phyloP scores from a whole-genome alignment of 2,113 vertebrate species.

The Abramis brama region DNA sequence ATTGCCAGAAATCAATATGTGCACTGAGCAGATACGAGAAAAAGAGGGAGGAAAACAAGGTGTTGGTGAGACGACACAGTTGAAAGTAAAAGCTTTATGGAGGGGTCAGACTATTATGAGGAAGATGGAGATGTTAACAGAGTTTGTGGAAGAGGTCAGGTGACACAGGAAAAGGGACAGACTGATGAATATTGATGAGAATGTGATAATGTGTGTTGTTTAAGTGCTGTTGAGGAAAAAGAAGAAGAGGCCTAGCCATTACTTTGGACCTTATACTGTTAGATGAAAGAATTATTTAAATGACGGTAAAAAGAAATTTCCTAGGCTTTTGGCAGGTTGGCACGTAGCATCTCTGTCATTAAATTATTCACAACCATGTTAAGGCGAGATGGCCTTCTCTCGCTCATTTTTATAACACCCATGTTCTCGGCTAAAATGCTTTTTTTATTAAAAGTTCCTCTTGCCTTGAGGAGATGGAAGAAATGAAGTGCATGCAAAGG shows the following conservation, averaged over 20 bases:
- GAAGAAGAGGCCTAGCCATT: slow-evolving; percentile 45
- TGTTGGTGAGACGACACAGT: slow-evolving; percentile 16
- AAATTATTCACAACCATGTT: slow-evolving; percentile 68
- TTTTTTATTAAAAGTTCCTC: slow-evolving; percentile 67
- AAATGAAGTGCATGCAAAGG: slow-evolving; percentile 69
- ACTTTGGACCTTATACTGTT: slow-evolving; percentile 40
- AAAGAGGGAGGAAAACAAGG: slow-evolving; percentile 6
- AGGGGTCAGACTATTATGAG: neutral
- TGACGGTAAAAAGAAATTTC: slow-evolving; percentile 42
- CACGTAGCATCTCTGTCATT: slow-evolving; percentile 57
- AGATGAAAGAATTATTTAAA: slow-evolving; percentile 45
- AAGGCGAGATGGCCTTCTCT: slow-evolving; percentile 61
- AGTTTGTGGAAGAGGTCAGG: slow-evolving; percentile 18
- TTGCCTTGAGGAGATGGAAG: slow-evolving; percentile 59
- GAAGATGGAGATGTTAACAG: slow-evolving; percentile 41
- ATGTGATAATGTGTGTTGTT: slow-evolving; percentile 58
- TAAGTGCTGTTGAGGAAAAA: slow-evolving; percentile 44
- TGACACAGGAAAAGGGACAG: slow-evolving; percentile 18
- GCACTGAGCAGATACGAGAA: slow-evolving; percentile 13
- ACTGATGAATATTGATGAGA: slow-evolving; percentile 65
- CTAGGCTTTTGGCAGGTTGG: slow-evolving; percentile 59
- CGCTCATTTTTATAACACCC: slow-evolving; percentile 62
- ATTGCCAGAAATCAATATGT: slow-evolving; percentile 31
- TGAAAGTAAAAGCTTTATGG: slow-evolving; percentile 18
- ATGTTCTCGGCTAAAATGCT: slow-evolving; percentile 62